These are phyloP conservation scores for Girardia tigrina DNA, from an alignment of 2,888 invertebrate species.

Conservation along the genomic window DNA sequence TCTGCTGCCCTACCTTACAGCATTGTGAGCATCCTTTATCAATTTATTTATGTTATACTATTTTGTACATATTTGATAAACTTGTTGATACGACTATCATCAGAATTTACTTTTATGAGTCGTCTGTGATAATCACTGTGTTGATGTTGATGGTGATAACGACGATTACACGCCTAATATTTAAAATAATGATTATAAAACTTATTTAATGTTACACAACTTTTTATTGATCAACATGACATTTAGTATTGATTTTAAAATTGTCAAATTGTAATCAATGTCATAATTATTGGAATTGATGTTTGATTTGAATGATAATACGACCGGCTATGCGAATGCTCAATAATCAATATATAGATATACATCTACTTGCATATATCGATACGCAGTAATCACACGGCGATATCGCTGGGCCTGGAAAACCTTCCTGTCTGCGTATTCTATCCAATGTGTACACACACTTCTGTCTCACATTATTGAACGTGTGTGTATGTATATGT, in stretches of 20 bases:
- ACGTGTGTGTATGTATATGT: too few relatives aligned
- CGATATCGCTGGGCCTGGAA: neutral
- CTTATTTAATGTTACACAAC: too few relatives aligned
- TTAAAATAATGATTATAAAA: neutral
- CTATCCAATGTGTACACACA: too few relatives aligned
- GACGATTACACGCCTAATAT: neutral
- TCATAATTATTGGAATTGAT: neutral
- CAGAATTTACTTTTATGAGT: too few relatives aligned
- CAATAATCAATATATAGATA: neutral
- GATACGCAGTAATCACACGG: neutral
- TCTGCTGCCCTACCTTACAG: neutral
- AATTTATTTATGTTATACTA: too few relatives aligned
- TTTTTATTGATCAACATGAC: neutral
- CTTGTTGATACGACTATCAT: too few relatives aligned
- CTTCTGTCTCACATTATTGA: too few relatives aligned
- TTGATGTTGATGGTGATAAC: too few relatives aligned
- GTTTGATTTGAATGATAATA: neutral
- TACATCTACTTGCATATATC: neutral
- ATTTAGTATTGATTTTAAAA: neutral
- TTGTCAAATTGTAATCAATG: neutral
- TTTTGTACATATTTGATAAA: too few relatives aligned
- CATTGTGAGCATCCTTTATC: too few relatives aligned
- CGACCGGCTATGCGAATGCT: too few relatives aligned
- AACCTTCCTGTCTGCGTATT: slow-evolving; percentile 15
- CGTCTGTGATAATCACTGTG: too few relatives aligned